A percentile compares a stretch with the other conserved stretches of the same genome.
Conservation (phyloP, 1,140 invertebrate genomes). For the Caenorhabditis tropicalis region DNA sequence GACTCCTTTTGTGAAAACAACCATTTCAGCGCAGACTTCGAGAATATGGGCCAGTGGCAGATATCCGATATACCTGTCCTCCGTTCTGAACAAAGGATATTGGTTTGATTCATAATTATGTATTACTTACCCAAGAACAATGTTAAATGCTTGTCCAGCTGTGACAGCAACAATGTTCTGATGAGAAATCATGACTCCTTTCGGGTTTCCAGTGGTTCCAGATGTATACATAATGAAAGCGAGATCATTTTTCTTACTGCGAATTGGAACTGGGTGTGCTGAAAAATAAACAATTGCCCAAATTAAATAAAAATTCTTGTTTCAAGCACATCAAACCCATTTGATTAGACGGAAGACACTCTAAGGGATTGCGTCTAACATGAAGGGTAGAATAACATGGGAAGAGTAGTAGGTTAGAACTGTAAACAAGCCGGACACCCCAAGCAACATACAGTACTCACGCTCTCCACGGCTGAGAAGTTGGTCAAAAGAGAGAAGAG, state of each 20-base stretch:
- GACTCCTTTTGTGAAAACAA: conserved; percentile 76
- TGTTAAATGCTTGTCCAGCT: conserved; percentile 84
- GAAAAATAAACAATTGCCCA: not conserved
- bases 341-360: not conserved
- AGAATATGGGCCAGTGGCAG: conserved; percentile 96
- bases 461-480: conserved; percentile 83
- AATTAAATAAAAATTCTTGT: not conserved
- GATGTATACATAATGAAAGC: conserved; percentile 96
- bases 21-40: conserved; percentile 81
- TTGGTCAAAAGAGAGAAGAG: conserved; percentile 72
- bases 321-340: not conserved
- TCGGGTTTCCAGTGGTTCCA: conserved; percentile 89
- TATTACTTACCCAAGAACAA: conserved; percentile 63
- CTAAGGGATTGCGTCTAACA: not conserved
- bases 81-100: conserved; percentile 69
- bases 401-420: conserved; percentile 14
- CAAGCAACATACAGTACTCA: conserved; percentile 38
- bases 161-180: conserved; percentile 87
- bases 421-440: not conserved
- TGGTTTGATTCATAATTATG: not conserved
- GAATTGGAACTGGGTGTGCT: conserved; percentile 40
- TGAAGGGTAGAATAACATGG: not conserved
- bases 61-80: conserved; percentile 90
- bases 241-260: conserved; percentile 78
- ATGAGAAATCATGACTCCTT: conserved; percentile 79